Evolutionary conservation across 64 coral and sea anemone species (phyloP).

Genomic region (Acropora tenuis): DNA sequence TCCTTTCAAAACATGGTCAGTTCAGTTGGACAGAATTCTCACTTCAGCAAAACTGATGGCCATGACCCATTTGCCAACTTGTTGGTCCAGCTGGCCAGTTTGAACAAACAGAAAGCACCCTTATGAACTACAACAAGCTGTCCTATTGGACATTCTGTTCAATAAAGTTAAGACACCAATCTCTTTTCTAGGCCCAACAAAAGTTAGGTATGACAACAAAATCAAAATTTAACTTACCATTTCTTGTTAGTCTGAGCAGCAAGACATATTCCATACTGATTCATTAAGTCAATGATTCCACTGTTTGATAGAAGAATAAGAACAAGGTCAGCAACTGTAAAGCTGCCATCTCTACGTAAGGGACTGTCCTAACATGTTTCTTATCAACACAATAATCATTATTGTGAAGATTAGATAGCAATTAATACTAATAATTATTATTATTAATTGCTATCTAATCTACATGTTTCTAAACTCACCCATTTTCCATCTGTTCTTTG

Average conservation of each 20-base stretch:
- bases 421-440: too few species aligned
- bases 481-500: constrained; percentile 95
- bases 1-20: too few species aligned
- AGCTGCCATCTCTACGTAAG: neutral
- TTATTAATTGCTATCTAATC: neutral
- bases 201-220: neutral
- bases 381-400: neutral
- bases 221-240: constrained; percentile 54
- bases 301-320: constrained; percentile 43
- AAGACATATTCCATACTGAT: constrained; percentile 84
- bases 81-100: too few species aligned
- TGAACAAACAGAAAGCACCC: too few species aligned
- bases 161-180: neutral
- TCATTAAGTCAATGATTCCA: constrained; percentile 89
- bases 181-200: neutral
- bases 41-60: too few species aligned
- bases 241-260: constrained; percentile 86
- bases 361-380: neutral
- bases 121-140: neutral
- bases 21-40: too few species aligned
- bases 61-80: too few species aligned
- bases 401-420: too few species aligned
- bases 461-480: constrained; percentile 30
- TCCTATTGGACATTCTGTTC: neutral
- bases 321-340: neutral